phyloP scores from a whole-genome alignment of 2,888 invertebrate species.

The Eubasilissa splendida region DNA sequence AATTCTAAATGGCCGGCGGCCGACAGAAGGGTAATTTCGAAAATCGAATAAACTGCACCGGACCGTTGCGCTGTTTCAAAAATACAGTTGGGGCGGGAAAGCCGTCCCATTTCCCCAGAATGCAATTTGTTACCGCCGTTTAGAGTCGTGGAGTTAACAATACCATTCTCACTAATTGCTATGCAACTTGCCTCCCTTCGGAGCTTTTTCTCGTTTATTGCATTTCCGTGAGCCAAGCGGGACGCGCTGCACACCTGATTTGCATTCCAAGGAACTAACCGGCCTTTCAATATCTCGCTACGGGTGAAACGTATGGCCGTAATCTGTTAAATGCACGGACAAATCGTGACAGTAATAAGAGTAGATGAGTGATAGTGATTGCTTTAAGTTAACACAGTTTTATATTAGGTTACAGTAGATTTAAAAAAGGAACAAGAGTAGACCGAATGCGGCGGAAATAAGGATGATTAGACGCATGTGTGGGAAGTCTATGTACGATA shows the following conservation, averaged over 20 bases:
- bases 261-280: constrained; percentile 40
- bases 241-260: constrained; percentile 40
- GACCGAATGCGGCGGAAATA: no score
- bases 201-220: constrained; percentile 49
- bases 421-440: no score
- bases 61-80: constrained; percentile 7
- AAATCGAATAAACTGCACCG: constrained; percentile 35
- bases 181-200: constrained; percentile 37
- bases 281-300: background rate
- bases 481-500: no score
- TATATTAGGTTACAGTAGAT: no score
- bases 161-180: constrained; percentile 51
- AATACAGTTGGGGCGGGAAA: constrained; percentile 15
- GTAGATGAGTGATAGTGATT: no score
- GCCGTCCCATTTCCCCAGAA: constrained; percentile 30
- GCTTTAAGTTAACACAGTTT: no score
- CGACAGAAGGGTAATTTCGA: constrained; percentile 18
- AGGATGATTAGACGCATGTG: no score
- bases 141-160: constrained; percentile 50
- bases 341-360: no score
- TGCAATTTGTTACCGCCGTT: constrained; percentile 49
- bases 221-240: constrained; percentile 29
- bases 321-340: no score
- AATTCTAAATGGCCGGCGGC: background rate
- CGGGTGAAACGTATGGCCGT: no score